Conservation (phyloP, 2,797 vertebrate species). For the Geotrypetes seraphini region DNA sequence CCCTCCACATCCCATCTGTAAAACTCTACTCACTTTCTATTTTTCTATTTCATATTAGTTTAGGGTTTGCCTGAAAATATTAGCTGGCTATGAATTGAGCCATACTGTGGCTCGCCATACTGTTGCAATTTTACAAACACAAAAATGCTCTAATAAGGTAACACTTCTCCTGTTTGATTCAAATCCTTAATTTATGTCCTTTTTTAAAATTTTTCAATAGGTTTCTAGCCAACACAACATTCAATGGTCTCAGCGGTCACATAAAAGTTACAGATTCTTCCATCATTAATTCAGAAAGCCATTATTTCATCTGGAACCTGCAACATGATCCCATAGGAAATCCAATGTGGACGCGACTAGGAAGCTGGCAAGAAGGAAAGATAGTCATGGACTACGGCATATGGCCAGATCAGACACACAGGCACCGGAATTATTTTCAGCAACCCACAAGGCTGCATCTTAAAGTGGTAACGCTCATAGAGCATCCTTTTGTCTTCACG, state of each 20-base stretch:
- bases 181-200: too few relatives aligned
- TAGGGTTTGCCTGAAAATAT: too few relatives aligned
- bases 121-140: too few relatives aligned
- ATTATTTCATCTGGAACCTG: constrained; percentile 95
- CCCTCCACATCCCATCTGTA: too few relatives aligned
- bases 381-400: constrained; percentile 84
- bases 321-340: constrained; percentile 90
- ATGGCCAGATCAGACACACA: constrained; percentile 78
- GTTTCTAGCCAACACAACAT: constrained; percentile 86
- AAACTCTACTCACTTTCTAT: too few relatives aligned
- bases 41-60: too few relatives aligned
- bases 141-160: too few relatives aligned
- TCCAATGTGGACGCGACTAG: constrained; percentile 88
- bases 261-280: constrained; percentile 68
- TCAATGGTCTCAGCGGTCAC: constrained; percentile 83
- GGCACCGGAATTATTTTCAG: constrained; percentile 53
- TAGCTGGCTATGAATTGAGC: too few relatives aligned
- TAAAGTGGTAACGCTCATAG: constrained; percentile 87
- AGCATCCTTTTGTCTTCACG: constrained; percentile 94
- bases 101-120: too few relatives aligned
- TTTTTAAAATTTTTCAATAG: too few relatives aligned
- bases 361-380: constrained; percentile 79
- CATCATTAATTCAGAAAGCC: constrained; percentile 76
- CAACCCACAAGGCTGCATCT: constrained; percentile 68
- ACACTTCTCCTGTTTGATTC: too few relatives aligned